Percentiles rank a stretch among this genome's conserved stretches.
phyloP scores from a whole-genome alignment of 2,888 invertebrate species.

The Acronicta leporina region DNA sequence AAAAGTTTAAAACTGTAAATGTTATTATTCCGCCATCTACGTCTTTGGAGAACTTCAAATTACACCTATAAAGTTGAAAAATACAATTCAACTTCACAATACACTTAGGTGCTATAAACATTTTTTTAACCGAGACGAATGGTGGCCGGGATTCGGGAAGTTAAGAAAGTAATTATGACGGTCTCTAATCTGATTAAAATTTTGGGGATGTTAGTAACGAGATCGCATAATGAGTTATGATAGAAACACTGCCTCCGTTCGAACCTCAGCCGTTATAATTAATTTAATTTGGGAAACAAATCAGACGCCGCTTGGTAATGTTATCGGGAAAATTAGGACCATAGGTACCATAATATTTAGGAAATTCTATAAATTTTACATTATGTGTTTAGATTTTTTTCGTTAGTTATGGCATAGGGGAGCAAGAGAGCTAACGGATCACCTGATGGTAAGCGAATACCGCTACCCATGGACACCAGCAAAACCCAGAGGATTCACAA shows the following conservation, averaged over 20 bases:
- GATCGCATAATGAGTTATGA: slow-evolving; percentile 55
- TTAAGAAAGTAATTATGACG: slow-evolving; percentile 70
- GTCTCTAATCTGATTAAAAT: slow-evolving; percentile 65
- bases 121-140: slow-evolving; percentile 68
- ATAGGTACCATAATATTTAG: background rate
- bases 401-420: too few species aligned
- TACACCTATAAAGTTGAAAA: slow-evolving; percentile 66
- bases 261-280: slow-evolving; percentile 25
- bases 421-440: too few species aligned
- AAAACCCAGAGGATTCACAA: too few species aligned
- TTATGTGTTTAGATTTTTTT: too few species aligned
- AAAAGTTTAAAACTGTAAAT: slow-evolving; percentile 77
- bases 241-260: slow-evolving; percentile 36
- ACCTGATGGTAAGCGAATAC: too few species aligned
- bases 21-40: slow-evolving; percentile 70
- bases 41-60: slow-evolving; percentile 72
- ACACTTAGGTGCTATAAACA: slow-evolving; percentile 64
- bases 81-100: slow-evolving; percentile 74
- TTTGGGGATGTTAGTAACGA: slow-evolving; percentile 56
- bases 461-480: too few species aligned
- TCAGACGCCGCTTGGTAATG: slow-evolving; percentile 16
- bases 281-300: slow-evolving; percentile 43
- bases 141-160: slow-evolving; percentile 60
- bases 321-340: background rate
- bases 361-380: too few species aligned